Percentiles rank a stretch among this genome's conserved stretches.
phyloP scores from a whole-genome alignment of 2,113 vertebrate species.

The Salvelinus fontinalis region DNA sequence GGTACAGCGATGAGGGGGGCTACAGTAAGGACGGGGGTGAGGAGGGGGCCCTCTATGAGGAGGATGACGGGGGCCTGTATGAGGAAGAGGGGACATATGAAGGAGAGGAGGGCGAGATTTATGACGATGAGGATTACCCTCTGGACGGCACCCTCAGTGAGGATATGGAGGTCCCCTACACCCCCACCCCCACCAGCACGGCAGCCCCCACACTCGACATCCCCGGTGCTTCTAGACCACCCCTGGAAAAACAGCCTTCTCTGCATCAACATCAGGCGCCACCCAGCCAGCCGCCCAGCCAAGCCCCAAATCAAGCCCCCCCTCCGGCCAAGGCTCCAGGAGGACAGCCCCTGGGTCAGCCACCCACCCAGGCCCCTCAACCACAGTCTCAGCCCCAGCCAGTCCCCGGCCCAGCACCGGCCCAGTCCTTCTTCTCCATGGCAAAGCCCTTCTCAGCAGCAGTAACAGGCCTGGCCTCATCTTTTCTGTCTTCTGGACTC shows the following conservation, averaged over 20 bases:
- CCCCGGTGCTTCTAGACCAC: slow-evolving; percentile 60
- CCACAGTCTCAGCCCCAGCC: slow-evolving; percentile 55
- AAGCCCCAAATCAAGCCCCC: slow-evolving; percentile 50
- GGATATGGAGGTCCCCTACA: slow-evolving; percentile 72
- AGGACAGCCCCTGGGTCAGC: slow-evolving; percentile 49
- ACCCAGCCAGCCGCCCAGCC: slow-evolving; percentile 40
- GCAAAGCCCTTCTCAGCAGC: slow-evolving; percentile 75
- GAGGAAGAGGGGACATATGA: slow-evolving; percentile 73
- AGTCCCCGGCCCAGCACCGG: slow-evolving; percentile 45
- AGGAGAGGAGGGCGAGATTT: slow-evolving; percentile 70
- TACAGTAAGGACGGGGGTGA: slow-evolving; percentile 88
- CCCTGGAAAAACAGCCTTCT: slow-evolving; percentile 75
- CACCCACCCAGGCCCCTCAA: slow-evolving; percentile 32
- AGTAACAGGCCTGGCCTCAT: slow-evolving; percentile 66
- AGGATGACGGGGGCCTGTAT: slow-evolving; percentile 73
- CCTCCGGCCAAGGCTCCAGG: slow-evolving; percentile 39
- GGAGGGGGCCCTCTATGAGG: slow-evolving; percentile 76
- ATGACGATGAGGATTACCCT: slow-evolving; percentile 76
- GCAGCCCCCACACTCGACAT: slow-evolving; percentile 43
- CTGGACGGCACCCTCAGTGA: slow-evolving; percentile 71
- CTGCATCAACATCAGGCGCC: slow-evolving; percentile 70
- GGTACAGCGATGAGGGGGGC: slow-evolving; percentile 83
- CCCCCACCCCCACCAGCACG: slow-evolving; percentile 69
- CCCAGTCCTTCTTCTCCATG: slow-evolving; percentile 76
- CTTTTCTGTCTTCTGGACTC: slow-evolving; percentile 63